phyloP scores from a whole-genome alignment of 2,113 vertebrate species.

The Cyprinodon tularosa region DNA sequence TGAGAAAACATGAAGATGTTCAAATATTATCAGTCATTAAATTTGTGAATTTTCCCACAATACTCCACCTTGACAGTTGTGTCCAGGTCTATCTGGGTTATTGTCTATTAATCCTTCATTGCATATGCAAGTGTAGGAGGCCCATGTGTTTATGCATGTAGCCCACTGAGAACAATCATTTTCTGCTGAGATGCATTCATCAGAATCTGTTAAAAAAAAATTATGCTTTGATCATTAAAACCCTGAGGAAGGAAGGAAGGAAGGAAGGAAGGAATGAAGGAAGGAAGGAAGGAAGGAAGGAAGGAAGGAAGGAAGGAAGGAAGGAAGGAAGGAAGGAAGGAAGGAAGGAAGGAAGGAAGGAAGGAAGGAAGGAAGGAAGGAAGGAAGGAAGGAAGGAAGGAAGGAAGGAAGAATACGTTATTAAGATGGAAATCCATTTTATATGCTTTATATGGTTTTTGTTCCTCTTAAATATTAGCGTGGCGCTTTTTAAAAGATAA shows the following conservation, averaged over 20 bases:
- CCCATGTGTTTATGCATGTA: conserved; percentile 78
- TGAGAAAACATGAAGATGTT: conserved; percentile 10
- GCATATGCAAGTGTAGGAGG: conserved; percentile 83
- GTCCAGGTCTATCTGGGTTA: conserved; percentile 74
- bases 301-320: too few species aligned
- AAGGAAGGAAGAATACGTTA: too few species aligned
- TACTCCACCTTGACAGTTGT: conserved; percentile 80
- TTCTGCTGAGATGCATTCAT: conserved; percentile 80
- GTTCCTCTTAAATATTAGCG: too few species aligned
- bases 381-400: too few species aligned
- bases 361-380: too few species aligned
- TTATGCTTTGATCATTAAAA: neutral
- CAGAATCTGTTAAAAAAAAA: conserved; percentile 69
- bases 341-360: too few species aligned
- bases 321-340: too few species aligned
- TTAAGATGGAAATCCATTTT: neutral
- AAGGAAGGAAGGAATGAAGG: too few species aligned
- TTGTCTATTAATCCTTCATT: conserved; percentile 58
- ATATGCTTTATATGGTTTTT: neutral
- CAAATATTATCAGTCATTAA: neutral
- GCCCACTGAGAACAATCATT: conserved; percentile 81
- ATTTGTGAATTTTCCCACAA: neutral
- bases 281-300: too few species aligned
- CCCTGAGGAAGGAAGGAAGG: neutral
- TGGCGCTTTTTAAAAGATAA: neutral